A percentile compares a stretch with the other conserved stretches of the same genome.
Conservation (phyloP, 2,113 vertebrate genomes). For the Lepidothrix coronata region DNA sequence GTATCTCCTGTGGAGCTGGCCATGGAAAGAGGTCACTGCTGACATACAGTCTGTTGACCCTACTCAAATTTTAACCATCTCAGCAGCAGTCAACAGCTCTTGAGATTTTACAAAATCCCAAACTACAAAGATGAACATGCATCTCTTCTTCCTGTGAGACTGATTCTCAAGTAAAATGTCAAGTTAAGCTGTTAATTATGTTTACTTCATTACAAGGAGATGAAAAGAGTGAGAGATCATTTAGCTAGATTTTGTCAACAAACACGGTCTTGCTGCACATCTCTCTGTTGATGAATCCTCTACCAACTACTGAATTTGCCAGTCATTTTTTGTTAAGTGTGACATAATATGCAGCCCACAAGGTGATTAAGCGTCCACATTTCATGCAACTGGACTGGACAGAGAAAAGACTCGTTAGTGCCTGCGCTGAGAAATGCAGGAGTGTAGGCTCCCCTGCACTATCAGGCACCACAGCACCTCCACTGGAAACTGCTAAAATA, state of each 20-base stretch:
- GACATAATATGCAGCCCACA: background rate
- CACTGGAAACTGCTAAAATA: background rate
- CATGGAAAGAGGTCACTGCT: background rate
- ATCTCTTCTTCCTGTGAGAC: background rate
- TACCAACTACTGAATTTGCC: background rate
- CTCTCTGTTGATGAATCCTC: background rate
- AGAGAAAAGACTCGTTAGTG: background rate
- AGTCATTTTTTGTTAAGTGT: background rate
- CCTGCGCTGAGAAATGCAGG: background rate
- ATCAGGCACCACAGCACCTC: background rate
- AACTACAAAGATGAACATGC: background rate
- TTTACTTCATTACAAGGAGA: slow-evolving; percentile 1
- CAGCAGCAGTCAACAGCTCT: background rate
- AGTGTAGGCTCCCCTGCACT: background rate
- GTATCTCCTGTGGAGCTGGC: background rate
- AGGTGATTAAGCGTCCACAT: background rate
- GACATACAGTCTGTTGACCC: background rate
- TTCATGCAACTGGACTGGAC: background rate
- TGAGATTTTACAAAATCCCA: background rate
- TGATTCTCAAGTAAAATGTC: slow-evolving; percentile 11
- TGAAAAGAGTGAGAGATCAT: background rate
- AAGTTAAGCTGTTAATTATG: slow-evolving; percentile 26
- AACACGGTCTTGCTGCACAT: background rate
- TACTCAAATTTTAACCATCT: background rate
- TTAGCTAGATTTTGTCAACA: slow-evolving; percentile 35